Evolutionary conservation across 2,797 vertebrate genomes (phyloP).

Genomic region (Geotrypetes seraphini): DNA sequence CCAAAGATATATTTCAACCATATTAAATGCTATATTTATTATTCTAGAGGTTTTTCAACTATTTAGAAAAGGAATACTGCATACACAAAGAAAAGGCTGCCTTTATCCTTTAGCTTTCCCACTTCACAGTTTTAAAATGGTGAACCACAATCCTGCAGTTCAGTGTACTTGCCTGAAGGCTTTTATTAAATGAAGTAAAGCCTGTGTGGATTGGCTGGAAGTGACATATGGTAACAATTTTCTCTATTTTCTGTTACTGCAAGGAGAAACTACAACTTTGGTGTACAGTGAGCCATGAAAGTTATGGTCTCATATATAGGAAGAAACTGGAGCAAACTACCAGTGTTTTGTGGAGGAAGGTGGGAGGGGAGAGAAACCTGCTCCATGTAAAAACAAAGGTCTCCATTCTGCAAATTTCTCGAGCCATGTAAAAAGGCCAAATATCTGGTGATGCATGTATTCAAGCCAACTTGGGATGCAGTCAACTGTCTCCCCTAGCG

Average conservation of each 20-base stretch:
- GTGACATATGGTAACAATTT: conserved; percentile 33
- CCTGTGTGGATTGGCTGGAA: conserved; percentile 19
- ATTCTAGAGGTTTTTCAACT: too few relatives aligned
- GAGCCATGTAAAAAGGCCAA: too few relatives aligned
- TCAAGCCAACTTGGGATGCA: too few relatives aligned
- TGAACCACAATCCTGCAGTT: conserved; percentile 4
- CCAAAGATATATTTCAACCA: too few relatives aligned
- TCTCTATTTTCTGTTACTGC: conserved; percentile 9
- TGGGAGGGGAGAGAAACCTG: too few relatives aligned
- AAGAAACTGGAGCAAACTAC: conserved; percentile 19
- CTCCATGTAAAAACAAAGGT: too few relatives aligned
- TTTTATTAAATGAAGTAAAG: conserved; percentile 13
- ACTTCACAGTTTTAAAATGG: too few relatives aligned
- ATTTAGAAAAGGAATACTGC: neutral
- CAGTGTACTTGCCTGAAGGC: conserved; percentile 18
- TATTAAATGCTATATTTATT: too few relatives aligned
- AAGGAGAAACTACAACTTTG: conserved; percentile 20
- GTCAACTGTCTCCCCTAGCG: too few relatives aligned
- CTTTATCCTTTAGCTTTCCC: neutral
- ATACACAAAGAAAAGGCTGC: neutral
- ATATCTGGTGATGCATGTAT: too few relatives aligned
- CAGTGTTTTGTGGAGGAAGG: too few relatives aligned
- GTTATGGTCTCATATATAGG: conserved; percentile 9
- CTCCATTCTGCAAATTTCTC: too few relatives aligned
- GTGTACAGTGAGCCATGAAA: conserved; percentile 9